phyloP scores from a whole-genome alignment of 2,113 vertebrate species.

The Alligator mississippiensis region DNA sequence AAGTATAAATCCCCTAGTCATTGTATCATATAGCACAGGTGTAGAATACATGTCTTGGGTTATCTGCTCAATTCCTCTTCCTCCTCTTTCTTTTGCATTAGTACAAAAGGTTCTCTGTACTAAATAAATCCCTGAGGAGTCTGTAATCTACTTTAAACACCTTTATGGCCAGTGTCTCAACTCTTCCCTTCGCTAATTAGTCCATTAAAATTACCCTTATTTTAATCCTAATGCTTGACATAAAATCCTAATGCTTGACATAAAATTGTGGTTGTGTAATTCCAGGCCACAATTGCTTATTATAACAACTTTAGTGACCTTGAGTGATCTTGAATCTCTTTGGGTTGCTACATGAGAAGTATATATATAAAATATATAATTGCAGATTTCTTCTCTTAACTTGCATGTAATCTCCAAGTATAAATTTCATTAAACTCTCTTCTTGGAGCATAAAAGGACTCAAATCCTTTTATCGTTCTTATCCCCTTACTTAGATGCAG shows the following conservation, averaged over 20 bases:
- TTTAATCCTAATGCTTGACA: neutral
- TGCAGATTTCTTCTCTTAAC: neutral
- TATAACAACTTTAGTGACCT: neutral
- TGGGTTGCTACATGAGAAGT: neutral
- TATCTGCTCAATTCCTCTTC: neutral
- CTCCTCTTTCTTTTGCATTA: neutral
- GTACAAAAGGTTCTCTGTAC: neutral
- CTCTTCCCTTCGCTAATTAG: neutral
- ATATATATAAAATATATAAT: neutral
- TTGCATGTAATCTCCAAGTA: neutral
- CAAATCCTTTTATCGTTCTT: neutral
- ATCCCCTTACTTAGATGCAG: neutral
- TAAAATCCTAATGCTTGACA: neutral
- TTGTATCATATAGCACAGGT: neutral
- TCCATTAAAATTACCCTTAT: neutral
- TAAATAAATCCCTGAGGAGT: neutral
- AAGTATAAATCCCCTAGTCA: neutral
- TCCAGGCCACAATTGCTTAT: neutral
- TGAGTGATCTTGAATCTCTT: neutral
- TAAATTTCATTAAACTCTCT: neutral
- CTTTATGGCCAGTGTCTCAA: neutral
- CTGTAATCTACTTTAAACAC: neutral
- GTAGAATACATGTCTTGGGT: neutral
- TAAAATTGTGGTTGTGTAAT: neutral
- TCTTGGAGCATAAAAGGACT: neutral